Percentiles rank a stretch among this genome's conserved stretches.
phyloP scores from a whole-genome alignment of 2,113 vertebrate species.

The Spea multiplicata region DNA sequence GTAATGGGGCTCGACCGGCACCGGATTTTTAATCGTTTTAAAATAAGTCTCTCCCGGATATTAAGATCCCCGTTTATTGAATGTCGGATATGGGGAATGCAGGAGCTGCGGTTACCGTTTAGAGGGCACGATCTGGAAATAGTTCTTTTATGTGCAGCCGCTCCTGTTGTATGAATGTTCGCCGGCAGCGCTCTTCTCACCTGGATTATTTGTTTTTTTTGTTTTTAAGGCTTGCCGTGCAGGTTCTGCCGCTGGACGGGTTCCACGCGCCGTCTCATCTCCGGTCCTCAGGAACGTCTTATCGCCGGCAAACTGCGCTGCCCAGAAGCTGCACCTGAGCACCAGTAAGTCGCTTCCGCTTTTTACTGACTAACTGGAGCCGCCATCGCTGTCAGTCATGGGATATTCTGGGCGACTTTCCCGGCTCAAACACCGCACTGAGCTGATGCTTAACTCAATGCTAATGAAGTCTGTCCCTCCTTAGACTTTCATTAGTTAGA shows the following conservation, averaged over 20 bases:
- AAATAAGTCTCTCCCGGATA: too few species aligned
- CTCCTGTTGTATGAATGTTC: background rate
- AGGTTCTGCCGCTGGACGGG: background rate
- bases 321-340: background rate
- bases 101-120: background rate
- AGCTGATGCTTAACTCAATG: too few species aligned
- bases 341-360: constrained; percentile 2
- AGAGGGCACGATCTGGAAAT: background rate
- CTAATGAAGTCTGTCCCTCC: too few species aligned
- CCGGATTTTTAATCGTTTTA: too few species aligned
- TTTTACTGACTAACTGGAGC: too few species aligned
- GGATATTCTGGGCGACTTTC: too few species aligned
- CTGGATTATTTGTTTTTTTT: background rate
- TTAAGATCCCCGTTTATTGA: too few species aligned
- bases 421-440: too few species aligned
- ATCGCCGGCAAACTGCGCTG: background rate
- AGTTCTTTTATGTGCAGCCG: background rate
- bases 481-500: too few species aligned
- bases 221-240: constrained; percentile 13
- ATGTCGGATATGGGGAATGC: background rate
- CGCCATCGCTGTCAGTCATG: too few species aligned
- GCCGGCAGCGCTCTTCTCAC: background rate
- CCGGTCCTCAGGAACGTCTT: background rate
- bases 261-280: background rate
- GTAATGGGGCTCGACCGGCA: too few species aligned